Evolutionary conservation across 2,888 invertebrate species (phyloP), one percentile per base, ranked within the genome.

Genomic region (Tinea trinotella): DNA sequence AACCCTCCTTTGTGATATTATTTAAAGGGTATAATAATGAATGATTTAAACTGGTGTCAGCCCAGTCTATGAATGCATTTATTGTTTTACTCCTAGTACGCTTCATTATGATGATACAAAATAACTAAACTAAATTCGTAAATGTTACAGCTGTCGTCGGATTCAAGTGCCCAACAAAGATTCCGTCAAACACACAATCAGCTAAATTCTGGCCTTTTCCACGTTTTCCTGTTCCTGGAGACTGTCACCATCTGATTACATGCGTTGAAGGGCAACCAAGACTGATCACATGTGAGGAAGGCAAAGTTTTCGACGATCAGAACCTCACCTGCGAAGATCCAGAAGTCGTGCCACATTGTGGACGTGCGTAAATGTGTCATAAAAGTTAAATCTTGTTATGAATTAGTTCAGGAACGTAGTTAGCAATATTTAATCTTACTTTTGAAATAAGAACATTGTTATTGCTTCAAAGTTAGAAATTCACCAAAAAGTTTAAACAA

Each of bases 121-220:
- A 22, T 22, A 10, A 2, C 7, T 10, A 30, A 30, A 30, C 2
- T 30, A 7, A 7, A 30, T 40, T n/a, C 2, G 6, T 13, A 2
- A 57, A 15, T 52, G 63, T 74, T 74, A 58, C 83, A 93, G 95
- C 93, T 64, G 92, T 97, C 56, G 92, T 96, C 57, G 96, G 96
- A 54, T 97, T 97, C 89, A 94, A 94, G 67, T 97, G 97, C 72
- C 97, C 97, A 22, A 90, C 91, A 1, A 94, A 95, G 71, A 91
- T 95, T 48, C 93, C 94, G 24, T 89, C 93, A 3, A 89, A 92
- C 70, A 91, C 93, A 12, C 89, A 92, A 56, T 91, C 95, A 3
- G 95, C 95, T 53, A 94, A 92, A 72, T 97, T 96, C 88, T 94
- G 95, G 93, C 97, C 97, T 0, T 96, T 91, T 88, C 97, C 97